A percentile compares a stretch with the other conserved stretches of the same genome.
phyloP scores from a whole-genome alignment of 1,140 invertebrate genomes.

The Aporrectodea caliginosa region DNA sequence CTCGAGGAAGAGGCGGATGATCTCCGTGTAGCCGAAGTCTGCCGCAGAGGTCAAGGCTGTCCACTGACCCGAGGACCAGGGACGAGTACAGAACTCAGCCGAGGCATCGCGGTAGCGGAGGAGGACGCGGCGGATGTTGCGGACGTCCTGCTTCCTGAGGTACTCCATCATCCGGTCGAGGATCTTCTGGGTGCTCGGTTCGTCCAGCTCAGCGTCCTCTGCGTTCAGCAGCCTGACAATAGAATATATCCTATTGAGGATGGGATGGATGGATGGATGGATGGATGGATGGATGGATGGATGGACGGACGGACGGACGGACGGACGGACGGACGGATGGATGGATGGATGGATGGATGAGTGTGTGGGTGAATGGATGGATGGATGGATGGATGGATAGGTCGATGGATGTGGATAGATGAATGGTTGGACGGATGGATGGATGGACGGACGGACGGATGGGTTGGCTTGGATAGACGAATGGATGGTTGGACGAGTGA shows the following conservation, averaged over 20 bases:
- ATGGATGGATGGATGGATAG: not conserved
- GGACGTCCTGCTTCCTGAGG: conserved; percentile 13
- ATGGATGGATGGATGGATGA: not conserved
- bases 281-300: not conserved
- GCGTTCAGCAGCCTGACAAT: not conserved
- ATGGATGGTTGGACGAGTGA: not conserved
- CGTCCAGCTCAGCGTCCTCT: not conserved
- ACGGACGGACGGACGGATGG: not conserved
- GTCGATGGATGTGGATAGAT: not conserved
- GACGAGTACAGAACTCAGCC: conserved; percentile 1
- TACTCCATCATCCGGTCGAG: conserved; percentile 18
- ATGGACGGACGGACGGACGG: not conserved
- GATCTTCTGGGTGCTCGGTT: not conserved
- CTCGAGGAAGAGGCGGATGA: conserved; percentile 11
- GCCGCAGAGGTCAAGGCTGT: conserved; percentile 8
- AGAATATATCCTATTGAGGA: not conserved
- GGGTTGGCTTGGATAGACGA: not conserved
- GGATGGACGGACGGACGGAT: no score
- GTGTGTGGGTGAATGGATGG: not conserved
- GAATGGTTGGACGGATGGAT: not conserved
- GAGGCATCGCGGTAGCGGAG: conserved; percentile 4
- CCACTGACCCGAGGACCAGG: conserved; percentile 7
- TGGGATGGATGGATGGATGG: not conserved
- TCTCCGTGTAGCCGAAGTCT: conserved; percentile 14
- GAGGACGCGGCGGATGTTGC: conserved; percentile 18